phyloP scores from a whole-genome alignment of 2,113 vertebrate species.

The Xenopus borealis region DNA sequence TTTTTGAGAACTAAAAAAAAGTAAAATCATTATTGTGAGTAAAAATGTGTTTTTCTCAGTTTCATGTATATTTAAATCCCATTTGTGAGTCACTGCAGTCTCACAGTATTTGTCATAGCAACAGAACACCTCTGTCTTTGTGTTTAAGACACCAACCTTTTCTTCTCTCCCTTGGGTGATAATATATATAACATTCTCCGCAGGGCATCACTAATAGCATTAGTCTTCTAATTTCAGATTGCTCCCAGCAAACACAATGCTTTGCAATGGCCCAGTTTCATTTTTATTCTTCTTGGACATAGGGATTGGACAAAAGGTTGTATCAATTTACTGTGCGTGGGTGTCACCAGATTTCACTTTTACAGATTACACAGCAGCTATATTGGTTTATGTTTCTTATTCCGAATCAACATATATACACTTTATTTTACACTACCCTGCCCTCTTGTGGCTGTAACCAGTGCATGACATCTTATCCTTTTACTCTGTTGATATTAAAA shows the following conservation, averaged over 20 bases:
- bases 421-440: not conserved
- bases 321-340: not conserved
- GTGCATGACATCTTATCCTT: not conserved
- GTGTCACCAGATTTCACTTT: slow-evolving; percentile 5
- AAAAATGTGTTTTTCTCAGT: too few relatives aligned
- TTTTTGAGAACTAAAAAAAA: too few relatives aligned
- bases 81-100: not conserved
- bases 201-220: too few relatives aligned
- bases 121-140: not conserved
- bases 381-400: not conserved
- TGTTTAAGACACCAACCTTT: not conserved
- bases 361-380: not conserved
- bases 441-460: not conserved
- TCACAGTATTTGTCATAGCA: not conserved
- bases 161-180: not conserved
- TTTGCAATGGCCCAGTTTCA: too few relatives aligned
- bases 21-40: too few relatives aligned
- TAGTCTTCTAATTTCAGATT: too few relatives aligned
- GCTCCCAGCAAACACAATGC: too few relatives aligned
- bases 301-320: slow-evolving; percentile 4
- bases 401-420: slow-evolving; percentile 2
- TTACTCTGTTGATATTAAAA: too few relatives aligned
- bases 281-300: too few relatives aligned
- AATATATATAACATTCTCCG: not conserved
- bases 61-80: too few relatives aligned